These are phyloP conservation scores for Chloroceryle aenea DNA, from an alignment of 2,113 vertebrate genomes.

Conservation along the genomic window DNA sequence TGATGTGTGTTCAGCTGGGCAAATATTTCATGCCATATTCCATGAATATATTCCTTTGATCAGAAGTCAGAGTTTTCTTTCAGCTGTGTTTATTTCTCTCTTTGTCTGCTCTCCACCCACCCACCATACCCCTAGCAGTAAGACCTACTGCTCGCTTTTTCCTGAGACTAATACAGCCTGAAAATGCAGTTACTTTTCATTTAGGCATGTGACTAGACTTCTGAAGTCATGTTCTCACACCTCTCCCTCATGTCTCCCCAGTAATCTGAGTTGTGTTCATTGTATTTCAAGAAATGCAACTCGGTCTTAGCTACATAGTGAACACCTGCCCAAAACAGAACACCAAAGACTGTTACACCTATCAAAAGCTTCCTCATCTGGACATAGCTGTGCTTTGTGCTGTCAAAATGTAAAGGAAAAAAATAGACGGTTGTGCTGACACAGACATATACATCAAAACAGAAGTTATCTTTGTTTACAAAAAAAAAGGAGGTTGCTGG, in stretches of 20 bases:
- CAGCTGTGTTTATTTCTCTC: neutral
- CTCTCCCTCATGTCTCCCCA: neutral
- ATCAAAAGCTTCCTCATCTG: neutral
- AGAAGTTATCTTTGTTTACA: neutral
- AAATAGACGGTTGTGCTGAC: neutral
- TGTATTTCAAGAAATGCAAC: neutral
- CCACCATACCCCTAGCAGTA: neutral
- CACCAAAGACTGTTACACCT: neutral
- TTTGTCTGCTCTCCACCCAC: neutral
- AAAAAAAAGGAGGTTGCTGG: rapidly evolving
- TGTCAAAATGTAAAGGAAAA: neutral
- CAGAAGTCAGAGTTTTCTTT: conserved; percentile 1
- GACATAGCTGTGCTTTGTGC: neutral
- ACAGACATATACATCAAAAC: neutral
- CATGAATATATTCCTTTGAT: conserved; percentile 5
- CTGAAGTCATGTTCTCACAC: neutral
- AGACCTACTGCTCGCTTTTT: neutral
- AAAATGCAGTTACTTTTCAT: conserved; percentile 3
- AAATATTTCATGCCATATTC: neutral
- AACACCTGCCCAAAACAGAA: neutral
- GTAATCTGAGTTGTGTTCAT: neutral
- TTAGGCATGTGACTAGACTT: neutral
- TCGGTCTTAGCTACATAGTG: neutral
- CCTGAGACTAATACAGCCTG: neutral
- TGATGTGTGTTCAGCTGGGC: conserved; percentile 52